Conservation (phyloP, 2,888 invertebrate genomes). For the Nemotelus pantherinus region DNA sequence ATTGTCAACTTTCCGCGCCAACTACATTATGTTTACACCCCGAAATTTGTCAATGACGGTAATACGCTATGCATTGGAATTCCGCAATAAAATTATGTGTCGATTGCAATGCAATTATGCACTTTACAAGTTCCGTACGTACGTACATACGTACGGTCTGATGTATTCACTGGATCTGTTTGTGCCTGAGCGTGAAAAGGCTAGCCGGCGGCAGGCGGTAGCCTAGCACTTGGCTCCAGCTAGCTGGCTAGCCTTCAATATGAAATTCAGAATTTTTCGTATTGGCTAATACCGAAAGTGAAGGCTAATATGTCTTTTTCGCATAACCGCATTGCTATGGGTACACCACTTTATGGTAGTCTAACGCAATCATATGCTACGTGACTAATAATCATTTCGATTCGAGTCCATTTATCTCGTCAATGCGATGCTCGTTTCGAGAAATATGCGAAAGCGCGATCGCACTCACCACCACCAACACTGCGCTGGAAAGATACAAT, state of each 20-base stretch:
- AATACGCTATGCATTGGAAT: not conserved
- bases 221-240: not conserved
- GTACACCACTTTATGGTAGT: slow-evolving; percentile 10
- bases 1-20: slow-evolving; percentile 1
- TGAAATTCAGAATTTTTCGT: slow-evolving; percentile 15
- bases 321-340: not conserved
- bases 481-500: too few relatives aligned
- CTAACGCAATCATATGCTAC: slow-evolving; percentile 27
- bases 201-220: not conserved
- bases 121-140: not conserved
- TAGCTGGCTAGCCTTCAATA: not conserved
- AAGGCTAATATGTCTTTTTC: slow-evolving; percentile 36
- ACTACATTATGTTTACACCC: slow-evolving; percentile 9
- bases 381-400: slow-evolving; percentile 37
- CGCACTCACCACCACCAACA: not conserved
- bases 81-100: slow-evolving; percentile 30
- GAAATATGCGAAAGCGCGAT: slow-evolving; percentile 10
- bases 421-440: slow-evolving; percentile 18
- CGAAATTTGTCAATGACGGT: slow-evolving; percentile 20
- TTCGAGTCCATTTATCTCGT: slow-evolving; percentile 23
- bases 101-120: slow-evolving; percentile 29
- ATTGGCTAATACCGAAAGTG: slow-evolving; percentile 42
- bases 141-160: not conserved
- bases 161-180: too few relatives aligned
- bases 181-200: not conserved